Evolutionary conservation across 2,888 invertebrate genomes (phyloP), one percentile per base, ranked within the genome.

Genomic region (Deilephila porcellus): DNA sequence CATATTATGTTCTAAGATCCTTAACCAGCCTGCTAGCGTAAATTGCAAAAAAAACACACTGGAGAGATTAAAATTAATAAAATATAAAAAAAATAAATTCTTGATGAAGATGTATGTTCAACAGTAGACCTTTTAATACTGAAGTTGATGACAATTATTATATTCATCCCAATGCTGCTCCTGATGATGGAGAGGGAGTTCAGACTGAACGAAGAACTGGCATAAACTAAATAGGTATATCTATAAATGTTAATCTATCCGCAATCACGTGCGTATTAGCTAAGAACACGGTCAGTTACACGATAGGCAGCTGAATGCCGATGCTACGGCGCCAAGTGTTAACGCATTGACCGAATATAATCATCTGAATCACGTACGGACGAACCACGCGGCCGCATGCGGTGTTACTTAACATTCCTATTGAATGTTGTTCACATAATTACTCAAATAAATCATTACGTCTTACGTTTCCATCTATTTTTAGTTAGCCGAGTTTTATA

Each of bases 381-480:
- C 86, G 45, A 25, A 45, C 67, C 20, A 20, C 20, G 45, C 45
- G 56, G 25, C 45, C 64, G 83, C 91, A 91, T 89, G 81, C 89
- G 86, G 90, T 83, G 79, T 90, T 91, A 93, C 93, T 93, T 93
- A 93, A 93, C 91, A 93, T 93, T 93, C 93, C 92, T 89, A 86
- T 88, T 81, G 84, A 83, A 89, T 89, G 86, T 87, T 90, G 89
- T 87, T 87, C 91, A 88, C 88, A 86, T 91, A 93, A 92, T 93
- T 91, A 91, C 86, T 85, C 81, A 85, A 89, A 91, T 91, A 91
- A 91, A 91, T 91, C 90, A 90, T 87, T 81, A 85, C 84, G 88
- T 88, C 86, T 82, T 82, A 83, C 80, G 78, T 76, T 76, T 76
- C 76, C 74, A 78, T 82, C 83, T 82, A 83, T 82, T 81, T 82